These are phyloP conservation scores for Drosophila austrosaltans DNA, from an alignment of 2,888 invertebrate genomes.

Conservation along the genomic window DNA sequence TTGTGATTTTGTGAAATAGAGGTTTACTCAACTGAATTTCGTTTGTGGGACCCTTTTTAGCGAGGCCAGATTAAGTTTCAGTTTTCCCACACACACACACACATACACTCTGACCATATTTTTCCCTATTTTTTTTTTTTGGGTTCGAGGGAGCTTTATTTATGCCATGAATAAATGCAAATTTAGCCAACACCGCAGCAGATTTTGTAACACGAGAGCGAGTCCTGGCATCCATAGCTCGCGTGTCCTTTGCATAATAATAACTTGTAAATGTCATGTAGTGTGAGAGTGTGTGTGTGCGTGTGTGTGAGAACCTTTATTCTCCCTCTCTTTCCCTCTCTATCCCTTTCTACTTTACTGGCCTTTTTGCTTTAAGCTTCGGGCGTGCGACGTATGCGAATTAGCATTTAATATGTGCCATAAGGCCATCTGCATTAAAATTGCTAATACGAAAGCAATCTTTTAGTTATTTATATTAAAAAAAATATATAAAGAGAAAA, in stretches of 20 bases:
- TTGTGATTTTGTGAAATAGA: slow-evolving; percentile 17
- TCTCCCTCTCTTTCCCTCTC: background rate
- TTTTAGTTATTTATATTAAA: slow-evolving; percentile 9
- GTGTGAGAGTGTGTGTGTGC: slow-evolving; percentile 34
- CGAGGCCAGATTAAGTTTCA: slow-evolving; percentile 32
- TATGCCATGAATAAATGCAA: slow-evolving; percentile 75
- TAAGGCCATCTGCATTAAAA: slow-evolving; percentile 65
- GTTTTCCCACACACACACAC: background rate
- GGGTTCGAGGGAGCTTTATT: slow-evolving; percentile 56
- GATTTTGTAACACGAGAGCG: slow-evolving; percentile 65
- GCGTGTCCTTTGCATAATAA: slow-evolving; percentile 76
- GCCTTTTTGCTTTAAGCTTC: slow-evolving; percentile 20
- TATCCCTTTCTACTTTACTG: background rate
- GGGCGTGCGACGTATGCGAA: slow-evolving; percentile 50
- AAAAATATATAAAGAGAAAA: background rate
- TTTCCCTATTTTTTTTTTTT: slow-evolving; percentile 41
- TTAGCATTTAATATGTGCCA: slow-evolving; percentile 71
- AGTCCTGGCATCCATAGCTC: slow-evolving; percentile 46
- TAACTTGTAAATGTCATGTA: slow-evolving; percentile 74
- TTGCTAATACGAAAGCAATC: slow-evolving; percentile 59
- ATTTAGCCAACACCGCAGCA: slow-evolving; percentile 67
- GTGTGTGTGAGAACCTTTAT: background rate
- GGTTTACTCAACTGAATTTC: slow-evolving; percentile 19
- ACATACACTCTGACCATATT: background rate
- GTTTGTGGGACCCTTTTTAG: slow-evolving; percentile 7